Base-by-base conservation (phyloP, 1,140 invertebrate genomes). In the Trinorchestia longiramus region DNA sequence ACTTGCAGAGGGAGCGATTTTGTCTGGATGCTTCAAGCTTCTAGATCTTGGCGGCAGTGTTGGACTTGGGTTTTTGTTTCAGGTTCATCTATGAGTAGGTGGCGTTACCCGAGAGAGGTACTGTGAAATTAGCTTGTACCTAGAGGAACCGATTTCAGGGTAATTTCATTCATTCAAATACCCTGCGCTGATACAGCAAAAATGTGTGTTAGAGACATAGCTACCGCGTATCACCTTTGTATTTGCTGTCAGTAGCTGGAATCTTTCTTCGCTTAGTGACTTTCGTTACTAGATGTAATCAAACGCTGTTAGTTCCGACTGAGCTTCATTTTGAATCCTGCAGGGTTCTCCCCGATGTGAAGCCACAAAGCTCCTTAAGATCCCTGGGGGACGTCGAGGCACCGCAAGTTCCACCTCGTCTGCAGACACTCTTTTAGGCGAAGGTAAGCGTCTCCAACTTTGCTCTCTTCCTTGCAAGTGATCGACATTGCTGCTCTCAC, bases 391-490 rank as follows among this genome's bases (percentile, higher is more conserved):
- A 17, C 95, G 96, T 17, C 96, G 95, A n/a, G 95, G 62, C 45
- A 96, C 92, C 28, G 96, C 42, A 3, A 53, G 95, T 15, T 96
- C 96, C 62, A 95, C 96, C 0, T 96, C 96, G 3, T 96, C 96
- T 15, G 96, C 96, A 40, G 96, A 96, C n/a, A 96, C 96, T 0
- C 96, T 96, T 8, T 95, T 96, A 36, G 95, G 96, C 0, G 96
- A 96, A 95, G 96, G 96, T 77, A 28, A 77, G 62, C 1, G 62
- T 3, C 28, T 77, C 62, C 28, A 36, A 77, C 62, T 77, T 28
- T 77, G 28, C 62, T 77, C 62, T 77, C 1, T 77, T 77, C 47
- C 47, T 19, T 8, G 47, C 47, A 19, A 8, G 47, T 53, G 47
- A 8, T 19, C 47, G 19, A 8, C 47, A 53, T 53, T 53, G n/a